These are phyloP conservation scores for Caenorhabditis sp. DNA, from an alignment of 2,888 invertebrate species.

Conservation along the genomic window DNA sequence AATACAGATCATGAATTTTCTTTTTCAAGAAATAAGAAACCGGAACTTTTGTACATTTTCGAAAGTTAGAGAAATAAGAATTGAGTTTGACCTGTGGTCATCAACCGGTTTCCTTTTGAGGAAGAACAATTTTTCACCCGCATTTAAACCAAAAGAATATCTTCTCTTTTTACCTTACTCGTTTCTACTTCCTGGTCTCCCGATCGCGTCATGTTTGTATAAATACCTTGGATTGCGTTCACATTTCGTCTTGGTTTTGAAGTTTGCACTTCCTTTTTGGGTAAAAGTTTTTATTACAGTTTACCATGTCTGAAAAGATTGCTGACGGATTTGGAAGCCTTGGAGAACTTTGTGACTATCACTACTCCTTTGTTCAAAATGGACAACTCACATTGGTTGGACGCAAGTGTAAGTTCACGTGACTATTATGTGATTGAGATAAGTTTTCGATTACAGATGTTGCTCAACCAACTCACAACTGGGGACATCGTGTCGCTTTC, in stretches of 20 bases:
- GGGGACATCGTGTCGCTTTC: constrained; percentile 69
- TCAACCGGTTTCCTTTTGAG: constrained; percentile 5
- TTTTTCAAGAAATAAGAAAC: background rate
- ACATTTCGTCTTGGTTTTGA: background rate
- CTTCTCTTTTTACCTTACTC: background rate
- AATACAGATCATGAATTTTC: background rate
- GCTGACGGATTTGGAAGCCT: constrained; percentile 41
- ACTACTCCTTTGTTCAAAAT: constrained; percentile 42
- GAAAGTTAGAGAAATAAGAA: background rate
- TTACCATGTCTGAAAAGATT: constrained; percentile 36
- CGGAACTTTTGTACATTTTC: background rate
- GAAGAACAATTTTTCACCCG: constrained; percentile 2
- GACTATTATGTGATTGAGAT: background rate
- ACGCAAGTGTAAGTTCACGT: constrained; percentile 45
- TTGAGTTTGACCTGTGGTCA: constrained; percentile 30
- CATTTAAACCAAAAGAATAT: constrained; percentile 3
- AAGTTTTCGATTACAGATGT: constrained; percentile 43
- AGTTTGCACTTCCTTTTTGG: constrained; percentile 1
- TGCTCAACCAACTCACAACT: constrained; percentile 65
- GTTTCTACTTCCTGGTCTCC: constrained; percentile 46
- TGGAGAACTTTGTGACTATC: constrained; percentile 25
- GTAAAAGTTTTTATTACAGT: constrained; percentile 19
- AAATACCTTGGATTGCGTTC: constrained; percentile 17
- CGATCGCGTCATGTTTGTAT: constrained; percentile 18
- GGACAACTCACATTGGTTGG: constrained; percentile 53